Conservation (phyloP, 2,888 invertebrate species). For the Apodemia mormo region DNA sequence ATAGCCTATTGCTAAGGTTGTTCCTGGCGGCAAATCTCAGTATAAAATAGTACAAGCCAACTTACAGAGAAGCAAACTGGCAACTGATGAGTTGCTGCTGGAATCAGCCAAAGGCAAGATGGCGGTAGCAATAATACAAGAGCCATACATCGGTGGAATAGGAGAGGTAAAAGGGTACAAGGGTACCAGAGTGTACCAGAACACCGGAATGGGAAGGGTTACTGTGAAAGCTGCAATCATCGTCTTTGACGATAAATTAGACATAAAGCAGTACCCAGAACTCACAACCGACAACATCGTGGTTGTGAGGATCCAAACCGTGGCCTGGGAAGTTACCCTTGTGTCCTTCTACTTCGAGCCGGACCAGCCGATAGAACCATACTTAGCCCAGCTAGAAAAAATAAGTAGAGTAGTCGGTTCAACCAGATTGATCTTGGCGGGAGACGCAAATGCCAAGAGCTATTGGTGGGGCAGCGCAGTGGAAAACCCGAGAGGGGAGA, state of each 20-base stretch:
- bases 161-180: background rate
- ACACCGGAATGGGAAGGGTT: background rate
- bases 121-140: background rate
- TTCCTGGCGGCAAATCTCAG: background rate
- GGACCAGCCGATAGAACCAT: background rate
- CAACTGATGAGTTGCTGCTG: background rate
- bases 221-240: background rate
- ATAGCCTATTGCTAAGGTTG: conserved; percentile 32
- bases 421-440: background rate
- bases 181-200: background rate
- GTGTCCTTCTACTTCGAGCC: conserved; percentile 8
- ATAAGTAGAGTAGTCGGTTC: background rate
- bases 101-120: background rate
- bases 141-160: conserved; percentile 1
- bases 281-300: background rate
- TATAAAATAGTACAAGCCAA: background rate
- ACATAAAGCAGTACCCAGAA: background rate
- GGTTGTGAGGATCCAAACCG: background rate
- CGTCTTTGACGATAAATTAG: background rate
- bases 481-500: background rate
- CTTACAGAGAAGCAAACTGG: conserved; percentile 3
- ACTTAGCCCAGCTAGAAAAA: background rate
- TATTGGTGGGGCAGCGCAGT: background rate
- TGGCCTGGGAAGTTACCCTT: background rate
- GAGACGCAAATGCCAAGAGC: background rate